phyloP scores from a whole-genome alignment of 2,888 invertebrate species.

The Rotaria socialis region DNA sequence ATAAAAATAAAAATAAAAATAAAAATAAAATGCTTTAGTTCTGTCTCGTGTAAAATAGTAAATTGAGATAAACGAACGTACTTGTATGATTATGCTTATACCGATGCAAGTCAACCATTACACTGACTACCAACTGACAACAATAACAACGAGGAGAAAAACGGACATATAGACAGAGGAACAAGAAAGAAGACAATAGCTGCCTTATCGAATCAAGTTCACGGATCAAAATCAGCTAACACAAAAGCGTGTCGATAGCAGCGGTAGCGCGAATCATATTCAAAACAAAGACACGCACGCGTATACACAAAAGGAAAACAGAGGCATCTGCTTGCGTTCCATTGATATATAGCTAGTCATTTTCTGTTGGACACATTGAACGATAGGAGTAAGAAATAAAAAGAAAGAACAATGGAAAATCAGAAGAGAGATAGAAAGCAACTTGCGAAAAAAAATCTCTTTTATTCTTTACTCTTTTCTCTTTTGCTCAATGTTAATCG shows the following conservation, averaged over 20 bases:
- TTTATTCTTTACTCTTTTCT: neutral
- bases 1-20: neutral
- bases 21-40: neutral
- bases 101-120: neutral
- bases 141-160: neutral
- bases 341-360: neutral
- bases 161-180: neutral
- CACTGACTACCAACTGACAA: neutral
- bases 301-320: neutral
- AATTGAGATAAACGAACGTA: neutral
- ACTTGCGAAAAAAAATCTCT: neutral
- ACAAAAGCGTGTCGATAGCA: neutral
- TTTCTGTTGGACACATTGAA: neutral
- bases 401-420: slow-evolving; percentile 2
- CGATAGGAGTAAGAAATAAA: neutral
- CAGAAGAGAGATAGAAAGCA: neutral
- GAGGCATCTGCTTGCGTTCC: slow-evolving; percentile 8
- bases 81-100: neutral
- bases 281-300: neutral
- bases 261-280: neutral
- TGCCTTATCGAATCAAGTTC: slow-evolving; percentile 4
- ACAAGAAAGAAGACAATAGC: neutral
- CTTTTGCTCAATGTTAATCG: slow-evolving; percentile 16
- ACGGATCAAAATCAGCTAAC: neutral
- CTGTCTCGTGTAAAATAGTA: neutral